Evolutionary conservation across 2,888 invertebrate genomes (phyloP), one percentile per base, ranked within the genome.

Genomic region (Netelia melanura): DNA sequence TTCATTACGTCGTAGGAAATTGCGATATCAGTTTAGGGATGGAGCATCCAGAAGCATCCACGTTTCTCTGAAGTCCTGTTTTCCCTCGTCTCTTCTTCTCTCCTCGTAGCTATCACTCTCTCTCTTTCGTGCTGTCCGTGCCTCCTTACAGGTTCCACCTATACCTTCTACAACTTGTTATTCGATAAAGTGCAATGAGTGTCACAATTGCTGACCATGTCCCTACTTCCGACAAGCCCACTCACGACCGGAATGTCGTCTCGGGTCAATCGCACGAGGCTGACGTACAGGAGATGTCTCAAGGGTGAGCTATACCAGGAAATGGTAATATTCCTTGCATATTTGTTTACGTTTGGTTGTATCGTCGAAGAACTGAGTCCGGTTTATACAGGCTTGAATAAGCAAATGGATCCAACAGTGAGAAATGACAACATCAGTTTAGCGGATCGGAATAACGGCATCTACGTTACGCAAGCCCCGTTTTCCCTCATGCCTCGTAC

Each of bases 1-100:
- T 83, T 83, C 79, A 75, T 79, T 83, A 79, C 65, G 71, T 72
- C 21, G 77, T 54, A 61, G 67, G 72, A 83, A 83, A 83, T 83
- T 72, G 82, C 77, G 43, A 83, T 83, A 83, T 78, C 72, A 78
- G 72, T 83, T 83, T 78, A 74, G 72, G 54, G 54, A 52, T 72
- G 71, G 54, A 65, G 65, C 68, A 54, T 11, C 23, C 21, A 58
- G 58, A 14, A 52, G 77, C 61, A 68, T 77, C 65, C 58, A 48
- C 58, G 52, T 48, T 48, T 23, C 64, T 25, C 25, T 14, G 23
- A 25, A 38, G 2, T 43, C 58, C 43, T 43, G 43, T 71, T 71
- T 71, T 68, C 58, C 43, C 21, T 71, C n/a, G 56, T 10, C 17
- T 54, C 70, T 25, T 2, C n/a, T 9, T 38, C 38, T 17, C 10